A percentile compares a stretch with the other conserved stretches of the same genome.
phyloP scores from a whole-genome alignment of 2,888 invertebrate genomes.

The Dusona sp. region DNA sequence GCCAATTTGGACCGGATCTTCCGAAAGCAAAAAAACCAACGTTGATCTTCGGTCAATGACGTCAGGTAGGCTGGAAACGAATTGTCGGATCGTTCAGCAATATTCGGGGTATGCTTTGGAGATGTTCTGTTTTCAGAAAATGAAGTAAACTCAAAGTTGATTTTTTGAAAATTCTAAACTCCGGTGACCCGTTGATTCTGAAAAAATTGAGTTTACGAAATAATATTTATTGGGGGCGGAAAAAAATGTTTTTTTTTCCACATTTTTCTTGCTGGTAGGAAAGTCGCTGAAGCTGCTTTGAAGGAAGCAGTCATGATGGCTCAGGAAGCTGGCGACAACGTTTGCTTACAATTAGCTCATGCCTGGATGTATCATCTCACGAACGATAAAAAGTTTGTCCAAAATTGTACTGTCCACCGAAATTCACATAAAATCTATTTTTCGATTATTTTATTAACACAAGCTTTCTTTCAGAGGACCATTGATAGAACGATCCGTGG shows the following conservation, averaged over 20 bases:
- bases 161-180: too few species aligned
- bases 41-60: too few species aligned
- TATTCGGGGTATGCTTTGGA: too few species aligned
- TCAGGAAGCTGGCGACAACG: slow-evolving; percentile 94
- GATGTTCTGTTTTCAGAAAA: too few species aligned
- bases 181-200: too few species aligned
- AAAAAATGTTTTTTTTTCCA: not conserved
- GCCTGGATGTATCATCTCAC: slow-evolving; percentile 91
- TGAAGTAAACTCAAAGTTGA: too few species aligned
- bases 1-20: too few species aligned
- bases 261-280: slow-evolving; percentile 84
- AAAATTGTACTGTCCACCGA: not conserved
- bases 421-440: not conserved
- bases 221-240: not conserved
- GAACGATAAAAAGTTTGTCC: slow-evolving; percentile 82
- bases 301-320: slow-evolving; percentile 95
- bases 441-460: not conserved
- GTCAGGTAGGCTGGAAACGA: too few species aligned
- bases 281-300: slow-evolving; percentile 92
- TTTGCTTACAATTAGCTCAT: slow-evolving; percentile 93
- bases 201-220: not conserved
- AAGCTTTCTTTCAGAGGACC: slow-evolving; percentile 85
- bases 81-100: too few species aligned
- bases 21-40: too few species aligned
- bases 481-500: slow-evolving; percentile 89